These are phyloP conservation scores for Ceyx erithaca DNA, from an alignment of 2,797 vertebrate species.

Conservation along the genomic window DNA sequence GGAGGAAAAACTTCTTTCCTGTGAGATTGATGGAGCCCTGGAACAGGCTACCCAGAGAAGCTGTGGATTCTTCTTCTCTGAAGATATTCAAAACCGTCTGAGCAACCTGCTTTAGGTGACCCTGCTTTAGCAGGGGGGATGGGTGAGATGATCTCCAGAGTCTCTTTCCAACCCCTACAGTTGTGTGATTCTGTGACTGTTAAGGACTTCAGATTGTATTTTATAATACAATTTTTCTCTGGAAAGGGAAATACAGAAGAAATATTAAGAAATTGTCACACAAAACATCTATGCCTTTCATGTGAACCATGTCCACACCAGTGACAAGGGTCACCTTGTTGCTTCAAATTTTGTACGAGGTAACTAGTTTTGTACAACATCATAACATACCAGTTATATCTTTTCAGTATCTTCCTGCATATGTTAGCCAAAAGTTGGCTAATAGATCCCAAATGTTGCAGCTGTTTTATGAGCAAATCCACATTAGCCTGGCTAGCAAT, in stretches of 20 bases:
- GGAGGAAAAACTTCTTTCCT: not conserved
- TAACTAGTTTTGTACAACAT: not conserved
- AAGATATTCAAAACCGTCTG: not conserved
- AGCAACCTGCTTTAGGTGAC: not conserved
- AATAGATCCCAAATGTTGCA: constrained; percentile 24
- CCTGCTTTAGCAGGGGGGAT: not conserved
- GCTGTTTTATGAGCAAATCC: constrained; percentile 6
- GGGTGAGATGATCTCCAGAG: not conserved
- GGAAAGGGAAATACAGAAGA: not conserved
- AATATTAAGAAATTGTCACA: not conserved
- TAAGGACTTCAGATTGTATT: not conserved
- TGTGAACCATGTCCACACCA: not conserved
- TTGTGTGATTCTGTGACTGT: not conserved
- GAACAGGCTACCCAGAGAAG: not conserved
- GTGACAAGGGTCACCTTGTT: not conserved
- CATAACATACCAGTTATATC: not conserved
- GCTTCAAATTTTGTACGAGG: not conserved
- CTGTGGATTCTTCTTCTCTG: not conserved
- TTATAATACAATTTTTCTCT: not conserved
- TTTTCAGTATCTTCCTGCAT: constrained; percentile 12
- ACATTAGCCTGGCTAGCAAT: constrained; percentile 30
- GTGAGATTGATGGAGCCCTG: not conserved
- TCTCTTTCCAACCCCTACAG: not conserved
- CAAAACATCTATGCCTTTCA: not conserved
- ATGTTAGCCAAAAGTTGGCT: constrained; percentile 10